Percentiles rank a stretch among this genome's conserved stretches.
Conservation (phyloP, 2,113 vertebrate species). For the Neopipo cinnamomea region DNA sequence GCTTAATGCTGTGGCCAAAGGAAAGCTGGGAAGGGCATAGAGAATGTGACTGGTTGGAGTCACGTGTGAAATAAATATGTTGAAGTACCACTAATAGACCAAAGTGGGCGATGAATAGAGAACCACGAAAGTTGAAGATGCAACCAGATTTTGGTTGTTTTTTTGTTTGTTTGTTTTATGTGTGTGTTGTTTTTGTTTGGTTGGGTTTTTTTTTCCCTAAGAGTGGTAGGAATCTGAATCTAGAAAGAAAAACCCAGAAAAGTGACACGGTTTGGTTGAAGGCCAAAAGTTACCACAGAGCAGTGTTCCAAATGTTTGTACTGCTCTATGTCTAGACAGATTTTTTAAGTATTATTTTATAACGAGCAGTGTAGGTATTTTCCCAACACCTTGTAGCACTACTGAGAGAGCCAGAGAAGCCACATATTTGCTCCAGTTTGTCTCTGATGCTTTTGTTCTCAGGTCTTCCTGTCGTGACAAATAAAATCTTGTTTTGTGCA, state of each 20-base stretch:
- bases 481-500: background rate
- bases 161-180: background rate
- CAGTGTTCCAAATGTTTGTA: background rate
- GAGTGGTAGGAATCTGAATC: background rate
- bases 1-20: background rate
- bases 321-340: background rate
- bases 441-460: background rate
- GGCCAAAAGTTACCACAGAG: background rate
- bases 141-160: background rate
- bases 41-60: background rate
- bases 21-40: background rate
- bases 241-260: background rate
- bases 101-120: background rate
- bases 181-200: background rate
- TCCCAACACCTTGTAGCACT: background rate
- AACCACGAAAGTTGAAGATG: background rate
- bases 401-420: background rate
- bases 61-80: background rate
- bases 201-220: background rate
- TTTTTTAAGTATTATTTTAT: background rate
- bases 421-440: background rate
- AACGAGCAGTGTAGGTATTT: background rate
- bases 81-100: accelerated
- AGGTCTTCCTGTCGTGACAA: background rate
- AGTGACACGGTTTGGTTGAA: background rate